Percentiles rank a stretch among this genome's conserved stretches.
phyloP scores from a whole-genome alignment of 2,797 vertebrate species.

The Falco rusticolus region DNA sequence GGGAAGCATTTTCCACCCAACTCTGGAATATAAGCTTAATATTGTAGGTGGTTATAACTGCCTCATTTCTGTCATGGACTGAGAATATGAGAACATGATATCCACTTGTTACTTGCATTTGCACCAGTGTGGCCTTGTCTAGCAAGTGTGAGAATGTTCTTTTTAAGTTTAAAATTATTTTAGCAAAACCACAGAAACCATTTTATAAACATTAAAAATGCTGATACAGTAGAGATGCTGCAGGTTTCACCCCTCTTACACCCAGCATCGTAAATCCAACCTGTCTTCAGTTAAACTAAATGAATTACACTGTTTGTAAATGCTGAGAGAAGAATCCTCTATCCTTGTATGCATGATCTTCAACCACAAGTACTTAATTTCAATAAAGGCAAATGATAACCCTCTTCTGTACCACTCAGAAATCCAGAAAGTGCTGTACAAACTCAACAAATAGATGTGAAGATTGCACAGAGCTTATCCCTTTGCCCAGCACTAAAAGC shows the following conservation, averaged over 20 bases:
- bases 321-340: background rate
- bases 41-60: background rate
- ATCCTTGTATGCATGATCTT: background rate
- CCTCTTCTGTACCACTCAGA: background rate
- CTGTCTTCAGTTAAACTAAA: background rate
- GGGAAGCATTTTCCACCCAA: background rate
- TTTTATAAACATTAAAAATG: background rate
- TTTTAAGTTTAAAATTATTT: background rate
- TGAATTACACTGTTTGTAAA: background rate
- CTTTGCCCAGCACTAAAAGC: background rate
- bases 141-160: background rate
- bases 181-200: background rate
- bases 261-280: background rate
- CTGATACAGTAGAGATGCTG: background rate
- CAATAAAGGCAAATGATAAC: background rate
- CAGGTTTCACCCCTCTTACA: background rate
- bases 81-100: background rate
- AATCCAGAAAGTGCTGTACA: background rate
- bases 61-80: background rate
- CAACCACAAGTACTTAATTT: background rate
- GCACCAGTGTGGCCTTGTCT: background rate
- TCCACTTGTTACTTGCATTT: background rate
- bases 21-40: background rate
- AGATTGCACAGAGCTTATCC: background rate
- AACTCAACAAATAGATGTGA: background rate